A percentile compares a stretch with the other conserved stretches of the same genome.
phyloP scores from a whole-genome alignment of 2,888 invertebrate genomes.

The Galerucella pusilla region DNA sequence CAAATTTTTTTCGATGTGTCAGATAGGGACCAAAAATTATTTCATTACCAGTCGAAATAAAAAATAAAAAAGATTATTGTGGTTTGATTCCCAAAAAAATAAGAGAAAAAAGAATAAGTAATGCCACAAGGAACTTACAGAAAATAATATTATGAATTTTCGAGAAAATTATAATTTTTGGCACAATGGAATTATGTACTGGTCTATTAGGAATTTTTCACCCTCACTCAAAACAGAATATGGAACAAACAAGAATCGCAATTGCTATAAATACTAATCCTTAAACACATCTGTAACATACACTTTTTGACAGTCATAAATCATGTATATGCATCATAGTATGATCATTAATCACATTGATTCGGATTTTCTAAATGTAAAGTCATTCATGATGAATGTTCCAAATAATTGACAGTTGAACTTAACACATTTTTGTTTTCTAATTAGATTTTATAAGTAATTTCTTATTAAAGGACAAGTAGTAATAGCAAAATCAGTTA shows the following conservation, averaged over 20 bases:
- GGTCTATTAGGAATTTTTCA: not conserved
- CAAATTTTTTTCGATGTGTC: no score
- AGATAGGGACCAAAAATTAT: no score
- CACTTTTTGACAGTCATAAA: conserved; percentile 13
- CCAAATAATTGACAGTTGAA: not conserved
- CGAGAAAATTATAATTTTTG: not conserved
- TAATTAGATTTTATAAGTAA: not conserved
- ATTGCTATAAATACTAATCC: not conserved
- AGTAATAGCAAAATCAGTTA: no score
- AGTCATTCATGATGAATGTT: conserved; percentile 2
- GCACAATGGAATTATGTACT: not conserved
- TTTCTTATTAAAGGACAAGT: not conserved
- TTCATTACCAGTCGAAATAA: no score
- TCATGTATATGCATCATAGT: conserved; percentile 5
- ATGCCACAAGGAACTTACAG: no score
- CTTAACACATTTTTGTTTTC: not conserved
- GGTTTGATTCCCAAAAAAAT: no score
- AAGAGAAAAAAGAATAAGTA: no score
- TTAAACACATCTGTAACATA: not conserved
- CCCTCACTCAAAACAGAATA: conserved; percentile 1
- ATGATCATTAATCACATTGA: conserved; percentile 1
- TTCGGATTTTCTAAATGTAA: not conserved
- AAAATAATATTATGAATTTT: no score
- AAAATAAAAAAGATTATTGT: no score
- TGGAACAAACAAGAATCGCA: not conserved